These are phyloP conservation scores for Diabrotica balteata DNA, from an alignment of 2,888 invertebrate species.

Conservation along the genomic window DNA sequence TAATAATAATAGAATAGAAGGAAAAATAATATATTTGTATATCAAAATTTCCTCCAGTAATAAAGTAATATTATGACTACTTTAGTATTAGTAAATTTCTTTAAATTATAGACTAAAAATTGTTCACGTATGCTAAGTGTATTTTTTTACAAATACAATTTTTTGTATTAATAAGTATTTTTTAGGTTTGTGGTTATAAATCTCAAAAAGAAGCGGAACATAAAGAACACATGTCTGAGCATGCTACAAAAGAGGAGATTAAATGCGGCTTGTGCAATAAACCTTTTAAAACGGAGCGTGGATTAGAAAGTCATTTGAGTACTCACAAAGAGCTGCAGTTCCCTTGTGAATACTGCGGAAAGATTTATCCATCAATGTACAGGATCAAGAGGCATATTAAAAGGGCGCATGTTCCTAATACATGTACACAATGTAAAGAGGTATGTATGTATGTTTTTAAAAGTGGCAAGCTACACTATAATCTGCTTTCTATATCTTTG, in stretches of 20 bases:
- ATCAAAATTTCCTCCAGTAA: no score
- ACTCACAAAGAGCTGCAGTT: slow-evolving; percentile 49
- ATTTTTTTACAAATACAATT: slow-evolving; percentile 5
- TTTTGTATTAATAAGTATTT: slow-evolving; percentile 7
- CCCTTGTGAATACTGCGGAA: slow-evolving; percentile 51
- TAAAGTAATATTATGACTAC: no score
- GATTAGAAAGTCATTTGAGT: slow-evolving; percentile 46
- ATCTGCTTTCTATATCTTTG: no score
- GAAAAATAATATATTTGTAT: no score
- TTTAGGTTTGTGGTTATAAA: slow-evolving; percentile 45
- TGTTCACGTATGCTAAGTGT: not conserved
- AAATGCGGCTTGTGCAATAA: slow-evolving; percentile 48
- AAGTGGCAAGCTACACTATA: no score
- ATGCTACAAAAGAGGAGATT: slow-evolving; percentile 44
- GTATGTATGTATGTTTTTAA: slow-evolving; percentile 16
- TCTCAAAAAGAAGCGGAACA: slow-evolving; percentile 40
- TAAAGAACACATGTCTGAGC: slow-evolving; percentile 43
- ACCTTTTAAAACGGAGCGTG: slow-evolving; percentile 46
- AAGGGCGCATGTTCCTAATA: slow-evolving; percentile 48
- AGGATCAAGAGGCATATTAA: slow-evolving; percentile 49
- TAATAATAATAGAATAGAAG: no score
- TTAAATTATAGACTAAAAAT: no score
- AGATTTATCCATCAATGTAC: slow-evolving; percentile 48
- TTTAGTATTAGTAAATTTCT: no score
- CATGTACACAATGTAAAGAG: slow-evolving; percentile 48